Evolutionary conservation across 2,888 invertebrate species (phyloP), one percentile per base, ranked within the genome.

Genomic region (Melikaiella ostensackeni): DNA sequence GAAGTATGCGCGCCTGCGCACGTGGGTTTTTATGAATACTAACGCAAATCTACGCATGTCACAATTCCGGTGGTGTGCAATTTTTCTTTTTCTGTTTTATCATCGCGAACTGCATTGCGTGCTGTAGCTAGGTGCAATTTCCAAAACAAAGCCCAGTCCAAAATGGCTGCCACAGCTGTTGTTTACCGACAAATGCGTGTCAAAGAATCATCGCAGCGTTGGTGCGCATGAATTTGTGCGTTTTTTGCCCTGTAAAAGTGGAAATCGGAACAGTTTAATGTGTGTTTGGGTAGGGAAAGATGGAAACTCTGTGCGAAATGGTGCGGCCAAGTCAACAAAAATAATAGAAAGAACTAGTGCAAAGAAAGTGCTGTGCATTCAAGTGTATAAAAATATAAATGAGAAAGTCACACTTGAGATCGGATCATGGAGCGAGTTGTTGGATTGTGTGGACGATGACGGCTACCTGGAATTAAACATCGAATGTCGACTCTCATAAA

Each of bases 121-220:
- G 42, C 7, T 8, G 7, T 21, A 64, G 21, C 21, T 21, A 38
- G 21, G 16, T 21, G 9, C 24, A 16, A 16, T 46, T 70, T 50
- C 13, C 46, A 70, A 70, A 70, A 70, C 50, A 50, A 70, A 70
- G 19, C 27, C 8, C 70, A 46, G 19, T 46, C 57, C 82, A 88
- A 87, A 83, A 89, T 89, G 89, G 89, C 87, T 85, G 75, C 21
- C 21, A 87, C 89, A 89, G 90, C 90, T 90, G 89, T 89, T 90
- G 89, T 90, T 90, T 90, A 90, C 88, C 86, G 85, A 90, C 88
- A 88, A 89, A 89, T 84, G 85, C 84, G 85, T 84, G 86, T 86
- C 83, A 82, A 79, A 77, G 77, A 78, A 80, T 79, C 81, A 59
- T 24, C 81, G 82, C 63, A 74, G 79, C 76, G 77, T 79, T 64